Percentiles rank a stretch among this genome's conserved stretches.
Conservation (phyloP, 2,797 vertebrate species). For the Erethizon dorsatum region DNA sequence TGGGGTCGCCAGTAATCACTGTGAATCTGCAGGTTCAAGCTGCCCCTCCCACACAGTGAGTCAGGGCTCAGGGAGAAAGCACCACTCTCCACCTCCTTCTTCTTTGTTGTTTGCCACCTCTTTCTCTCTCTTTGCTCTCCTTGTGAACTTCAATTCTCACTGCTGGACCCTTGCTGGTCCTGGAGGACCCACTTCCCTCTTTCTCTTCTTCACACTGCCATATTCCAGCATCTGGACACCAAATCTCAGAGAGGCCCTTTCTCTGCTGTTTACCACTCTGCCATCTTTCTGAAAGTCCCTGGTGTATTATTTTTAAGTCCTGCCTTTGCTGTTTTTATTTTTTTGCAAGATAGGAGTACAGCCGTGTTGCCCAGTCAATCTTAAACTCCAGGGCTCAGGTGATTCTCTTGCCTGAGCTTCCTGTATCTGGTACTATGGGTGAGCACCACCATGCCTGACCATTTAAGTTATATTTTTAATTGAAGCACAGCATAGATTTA, state of each 20-base stretch:
- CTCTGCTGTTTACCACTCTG: not conserved
- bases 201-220: not conserved
- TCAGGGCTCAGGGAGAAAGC: not conserved
- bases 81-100: not conserved
- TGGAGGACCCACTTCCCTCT: not conserved
- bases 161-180: not conserved
- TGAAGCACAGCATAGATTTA: not conserved
- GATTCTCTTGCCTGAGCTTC: not conserved
- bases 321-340: not conserved
- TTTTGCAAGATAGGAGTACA: not conserved
- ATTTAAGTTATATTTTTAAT: not conserved
- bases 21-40: not conserved
- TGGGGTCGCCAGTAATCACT: not conserved
- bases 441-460: not conserved
- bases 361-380: not conserved
- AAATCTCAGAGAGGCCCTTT: not conserved
- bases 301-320: not conserved
- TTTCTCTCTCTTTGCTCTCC: not conserved
- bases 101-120: too few relatives aligned
- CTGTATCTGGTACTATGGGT: not conserved
- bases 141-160: not conserved
- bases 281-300: not conserved
- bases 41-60: not conserved
- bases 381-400: not conserved
- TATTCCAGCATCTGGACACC: too few relatives aligned